Evolutionary conservation across 1,140 invertebrate genomes (phyloP), one percentile per base, ranked within the genome.

Genomic region (Anastatus disparis): DNA sequence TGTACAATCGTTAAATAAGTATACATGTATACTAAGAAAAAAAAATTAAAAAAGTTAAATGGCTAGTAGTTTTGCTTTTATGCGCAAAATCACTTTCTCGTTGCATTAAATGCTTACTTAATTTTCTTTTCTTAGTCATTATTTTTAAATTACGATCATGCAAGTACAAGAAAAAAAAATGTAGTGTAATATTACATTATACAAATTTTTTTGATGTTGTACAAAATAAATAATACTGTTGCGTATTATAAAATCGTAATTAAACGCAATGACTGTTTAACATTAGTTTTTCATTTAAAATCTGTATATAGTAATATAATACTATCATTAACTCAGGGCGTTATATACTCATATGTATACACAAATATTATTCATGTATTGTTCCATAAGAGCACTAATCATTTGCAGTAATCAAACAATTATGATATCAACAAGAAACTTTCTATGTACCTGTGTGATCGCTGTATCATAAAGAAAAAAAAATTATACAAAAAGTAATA

Each of bases 271-370:
- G 1, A 29, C 8, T 13, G 20, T 56, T 22, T 40, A 26, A n/a
- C 27, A 50, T 50, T 68, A 40, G 3, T 50, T n/a, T n/a, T 67
- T 52, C 15, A 31, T 59, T 35, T 50, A 40, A 69, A 61, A 69
- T 38, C n/a, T 59, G 42, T 68, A 59, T 35, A 68, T 40, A 17
- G 52, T 66, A 17, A 65, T 66, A 20, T 40, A 31, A 13, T 26
- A 26, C 29, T 52, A 64, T 27, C 12, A 44, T 67, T 46, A 22
- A 58, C 40, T 56, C 53, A 42, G 31, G 50, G 29, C 50, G 35
- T n/a, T 35, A 29, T 29, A 59, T 59, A 52, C 31, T 27, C 17
- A 27, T 59, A 26, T 56, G 17, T 8, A 56, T 35, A 42, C n/a
- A n/a, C 20, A 22, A 20, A 3, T 8, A 66, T 31, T 35, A 29